Conservation (phyloP, 1,140 invertebrate genomes). For the Tetragnatha versicolor region DNA sequence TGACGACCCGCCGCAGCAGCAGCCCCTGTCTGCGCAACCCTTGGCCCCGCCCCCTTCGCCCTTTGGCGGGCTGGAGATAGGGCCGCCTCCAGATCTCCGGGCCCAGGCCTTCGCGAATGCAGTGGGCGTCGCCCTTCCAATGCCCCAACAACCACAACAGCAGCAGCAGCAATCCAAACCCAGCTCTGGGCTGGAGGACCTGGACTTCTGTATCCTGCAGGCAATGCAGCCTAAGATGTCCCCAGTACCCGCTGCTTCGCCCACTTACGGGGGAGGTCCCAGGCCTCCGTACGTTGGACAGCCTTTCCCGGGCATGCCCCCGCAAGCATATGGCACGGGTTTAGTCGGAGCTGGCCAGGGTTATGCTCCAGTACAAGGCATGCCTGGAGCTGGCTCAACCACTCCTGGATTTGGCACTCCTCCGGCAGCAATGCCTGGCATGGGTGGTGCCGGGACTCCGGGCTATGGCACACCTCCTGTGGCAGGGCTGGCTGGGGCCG, state of each 20-base stretch:
- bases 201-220: constrained; percentile 75
- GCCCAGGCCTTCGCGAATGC: constrained; percentile 56
- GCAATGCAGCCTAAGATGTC: constrained; percentile 61
- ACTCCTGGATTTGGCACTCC: constrained; percentile 27
- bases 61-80: constrained; percentile 50
- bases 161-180: constrained; percentile 10
- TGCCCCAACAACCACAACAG: constrained; percentile 60
- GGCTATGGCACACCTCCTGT: no score
- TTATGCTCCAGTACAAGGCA: no score
- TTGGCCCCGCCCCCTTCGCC: constrained; percentile 53
- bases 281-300: constrained; percentile 21
- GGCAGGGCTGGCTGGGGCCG: constrained; percentile 39
- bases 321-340: no score
- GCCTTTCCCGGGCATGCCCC: constrained; percentile 5
- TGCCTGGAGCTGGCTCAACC: constrained; percentile 26
- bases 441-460: constrained; percentile 24
- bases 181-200: constrained; percentile 72
- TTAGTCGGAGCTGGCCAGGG: no score
- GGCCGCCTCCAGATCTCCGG: constrained; percentile 27
- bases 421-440: not conserved
- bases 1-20: constrained; percentile 8
- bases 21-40: constrained; percentile 33
- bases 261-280: not conserved
- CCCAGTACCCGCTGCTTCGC: constrained; percentile 43
- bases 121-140: constrained; percentile 58